A percentile compares a stretch with the other conserved stretches of the same genome.
phyloP scores from a whole-genome alignment of 2,888 invertebrate genomes.

The Eristalinus aeneus region DNA sequence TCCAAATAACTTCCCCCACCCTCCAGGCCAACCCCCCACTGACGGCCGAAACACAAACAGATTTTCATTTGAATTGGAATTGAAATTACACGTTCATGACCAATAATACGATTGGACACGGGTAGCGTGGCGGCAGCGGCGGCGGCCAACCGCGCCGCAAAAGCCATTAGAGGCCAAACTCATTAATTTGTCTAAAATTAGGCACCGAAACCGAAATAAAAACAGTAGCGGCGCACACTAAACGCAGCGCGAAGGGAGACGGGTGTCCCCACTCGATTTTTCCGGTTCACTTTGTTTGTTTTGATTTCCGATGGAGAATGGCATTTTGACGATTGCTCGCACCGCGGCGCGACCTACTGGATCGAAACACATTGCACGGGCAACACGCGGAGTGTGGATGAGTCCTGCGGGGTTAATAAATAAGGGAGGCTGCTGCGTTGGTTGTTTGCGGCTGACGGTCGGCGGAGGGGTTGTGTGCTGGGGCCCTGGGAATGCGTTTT shows the following conservation, averaged over 20 bases:
- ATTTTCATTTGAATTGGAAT: slow-evolving; percentile 35
- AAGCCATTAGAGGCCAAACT: slow-evolving; percentile 51
- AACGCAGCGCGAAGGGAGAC: slow-evolving; percentile 6
- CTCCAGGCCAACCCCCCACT: slow-evolving; percentile 14
- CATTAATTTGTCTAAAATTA: slow-evolving; percentile 58
- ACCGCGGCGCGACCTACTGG: neutral
- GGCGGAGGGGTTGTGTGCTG: neutral
- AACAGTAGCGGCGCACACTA: neutral
- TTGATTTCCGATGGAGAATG: slow-evolving; percentile 39
- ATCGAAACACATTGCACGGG: neutral
- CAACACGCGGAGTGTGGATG: neutral
- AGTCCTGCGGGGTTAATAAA: neutral
- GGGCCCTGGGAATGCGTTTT: neutral
- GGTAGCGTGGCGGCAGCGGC: neutral
- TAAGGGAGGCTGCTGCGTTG: slow-evolving; percentile 1
- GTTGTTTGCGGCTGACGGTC: slow-evolving; percentile 31
- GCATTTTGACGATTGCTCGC: slow-evolving; percentile 16
- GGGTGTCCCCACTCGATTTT: neutral
- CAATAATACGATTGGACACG: slow-evolving; percentile 46
- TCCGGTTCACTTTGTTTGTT: slow-evolving; percentile 45
- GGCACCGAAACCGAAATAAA: slow-evolving; percentile 16
- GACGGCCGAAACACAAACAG: neutral
- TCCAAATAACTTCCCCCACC: neutral
- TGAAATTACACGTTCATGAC: slow-evolving; percentile 55
- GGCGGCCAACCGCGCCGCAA: slow-evolving; percentile 18